Conservation (phyloP, 2,113 vertebrate genomes). For the Psettodes erumei region DNA sequence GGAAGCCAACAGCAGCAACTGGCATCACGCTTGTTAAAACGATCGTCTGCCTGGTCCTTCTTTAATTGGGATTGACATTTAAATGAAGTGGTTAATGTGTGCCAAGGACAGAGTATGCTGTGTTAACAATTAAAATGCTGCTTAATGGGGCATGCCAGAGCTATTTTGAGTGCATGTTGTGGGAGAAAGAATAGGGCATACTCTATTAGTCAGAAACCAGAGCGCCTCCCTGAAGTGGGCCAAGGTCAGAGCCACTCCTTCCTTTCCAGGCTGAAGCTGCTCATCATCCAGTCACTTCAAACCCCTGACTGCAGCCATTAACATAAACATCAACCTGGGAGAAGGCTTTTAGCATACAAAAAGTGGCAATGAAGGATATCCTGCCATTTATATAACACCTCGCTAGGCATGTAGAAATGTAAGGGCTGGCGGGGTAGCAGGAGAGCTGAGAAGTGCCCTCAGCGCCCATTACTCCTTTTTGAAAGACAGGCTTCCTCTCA, state of each 20-base stretch:
- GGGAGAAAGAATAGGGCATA: slow-evolving; percentile 69
- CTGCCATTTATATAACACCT: slow-evolving; percentile 64
- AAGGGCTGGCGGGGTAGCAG: slow-evolving; percentile 27
- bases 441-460: slow-evolving; percentile 49
- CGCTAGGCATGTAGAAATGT: slow-evolving; percentile 51
- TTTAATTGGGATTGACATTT: slow-evolving; percentile 81
- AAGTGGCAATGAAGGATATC: slow-evolving; percentile 57
- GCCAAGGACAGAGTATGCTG: slow-evolving; percentile 75
- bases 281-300: slow-evolving; percentile 65
- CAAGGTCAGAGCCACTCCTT: slow-evolving; percentile 77
- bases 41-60: slow-evolving; percentile 39
- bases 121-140: slow-evolving; percentile 82
- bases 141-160: slow-evolving; percentile 80
- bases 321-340: slow-evolving; percentile 71
- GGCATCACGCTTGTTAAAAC: slow-evolving; percentile 27
- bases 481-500: slow-evolving; percentile 41
- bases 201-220: slow-evolving; percentile 77
- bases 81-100: slow-evolving; percentile 80
- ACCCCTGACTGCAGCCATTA: slow-evolving; percentile 65
- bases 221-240: slow-evolving; percentile 74
- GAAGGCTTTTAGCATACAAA: slow-evolving; percentile 67
- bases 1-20: too few relatives aligned
- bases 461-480: slow-evolving; percentile 42
- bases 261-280: slow-evolving; percentile 62
- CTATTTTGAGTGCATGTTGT: slow-evolving; percentile 80